Evolutionary conservation across 2,113 vertebrate species (phyloP).

Genomic region (Eleginops maclovinus): DNA sequence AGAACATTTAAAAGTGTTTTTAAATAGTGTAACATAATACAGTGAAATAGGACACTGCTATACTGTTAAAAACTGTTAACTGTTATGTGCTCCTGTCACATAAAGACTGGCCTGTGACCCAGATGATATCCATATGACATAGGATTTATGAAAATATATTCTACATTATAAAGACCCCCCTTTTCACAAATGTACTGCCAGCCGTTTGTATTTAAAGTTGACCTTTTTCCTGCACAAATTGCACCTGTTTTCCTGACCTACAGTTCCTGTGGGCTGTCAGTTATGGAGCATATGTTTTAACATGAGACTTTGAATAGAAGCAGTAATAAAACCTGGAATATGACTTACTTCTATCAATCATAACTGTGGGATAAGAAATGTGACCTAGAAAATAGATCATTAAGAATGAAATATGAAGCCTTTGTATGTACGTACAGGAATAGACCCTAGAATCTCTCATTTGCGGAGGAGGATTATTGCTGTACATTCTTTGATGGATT

Average conservation of each 20-base stretch:
- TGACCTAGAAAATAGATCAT: not conserved
- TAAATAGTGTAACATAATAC: too few relatives aligned
- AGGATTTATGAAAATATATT: too few relatives aligned
- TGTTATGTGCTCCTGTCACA: too few relatives aligned
- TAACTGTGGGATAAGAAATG: not conserved
- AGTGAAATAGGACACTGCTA: too few relatives aligned
- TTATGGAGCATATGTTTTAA: constrained; percentile 13
- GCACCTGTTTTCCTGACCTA: not conserved
- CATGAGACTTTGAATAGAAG: not conserved
- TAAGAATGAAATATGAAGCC: not conserved
- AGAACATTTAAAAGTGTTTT: too few relatives aligned
- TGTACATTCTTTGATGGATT: not conserved
- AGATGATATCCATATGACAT: too few relatives aligned
- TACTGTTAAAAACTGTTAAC: too few relatives aligned
- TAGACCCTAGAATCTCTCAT: not conserved
- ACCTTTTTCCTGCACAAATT: rapidly evolving
- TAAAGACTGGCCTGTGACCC: too few relatives aligned
- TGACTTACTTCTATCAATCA: not conserved
- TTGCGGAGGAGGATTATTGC: not conserved
- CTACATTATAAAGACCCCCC: too few relatives aligned
- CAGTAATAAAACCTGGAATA: not conserved
- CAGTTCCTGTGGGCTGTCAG: not conserved
- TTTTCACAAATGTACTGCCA: too few relatives aligned
- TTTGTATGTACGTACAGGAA: not conserved
- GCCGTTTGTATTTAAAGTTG: too few relatives aligned